Conservation (phyloP, 2,888 invertebrate species). For the Acrocera orbiculus region DNA sequence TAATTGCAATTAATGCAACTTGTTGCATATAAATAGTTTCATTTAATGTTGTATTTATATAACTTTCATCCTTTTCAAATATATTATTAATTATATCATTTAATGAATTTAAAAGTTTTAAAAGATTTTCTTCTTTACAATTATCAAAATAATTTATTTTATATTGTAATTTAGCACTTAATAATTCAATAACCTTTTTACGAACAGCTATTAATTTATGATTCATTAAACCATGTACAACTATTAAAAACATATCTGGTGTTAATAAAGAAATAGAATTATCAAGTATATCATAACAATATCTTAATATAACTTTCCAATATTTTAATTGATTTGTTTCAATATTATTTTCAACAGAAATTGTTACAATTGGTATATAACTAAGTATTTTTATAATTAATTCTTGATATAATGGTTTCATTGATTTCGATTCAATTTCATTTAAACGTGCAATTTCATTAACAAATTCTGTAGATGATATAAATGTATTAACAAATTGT, state of each 20-base stretch:
- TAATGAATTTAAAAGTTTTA: constrained; percentile 42
- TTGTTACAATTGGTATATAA: constrained; percentile 47
- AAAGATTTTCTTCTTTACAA: constrained; percentile 35
- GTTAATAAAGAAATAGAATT: constrained; percentile 65
- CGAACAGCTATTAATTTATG: constrained; percentile 55
- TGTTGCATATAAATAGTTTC: constrained; percentile 59
- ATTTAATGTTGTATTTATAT: constrained; percentile 28
- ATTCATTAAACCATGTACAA: constrained; percentile 52
- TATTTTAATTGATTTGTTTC: constrained; percentile 46
- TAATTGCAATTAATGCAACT: constrained; percentile 63
- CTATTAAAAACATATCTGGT: constrained; percentile 59
- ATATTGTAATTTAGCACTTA: constrained; percentile 62
- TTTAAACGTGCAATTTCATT: constrained; percentile 41
- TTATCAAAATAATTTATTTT: constrained; percentile 42
- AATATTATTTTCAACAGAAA: constrained; percentile 41
- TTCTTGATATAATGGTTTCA: constrained; percentile 47
- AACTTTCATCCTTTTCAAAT: constrained; percentile 28
- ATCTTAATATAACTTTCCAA: constrained; percentile 66
- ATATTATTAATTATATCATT: constrained; percentile 40
- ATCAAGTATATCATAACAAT: constrained; percentile 62
- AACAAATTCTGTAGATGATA: constrained; percentile 51
- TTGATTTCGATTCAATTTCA: constrained; percentile 30
- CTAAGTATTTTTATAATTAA: constrained; percentile 50
- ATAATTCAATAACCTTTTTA: constrained; percentile 65
- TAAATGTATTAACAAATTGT: constrained; percentile 50